Evolutionary conservation across 2,888 invertebrate genomes (phyloP), one percentile per base, ranked within the genome.

Genomic region (Seira sanloemensis): DNA sequence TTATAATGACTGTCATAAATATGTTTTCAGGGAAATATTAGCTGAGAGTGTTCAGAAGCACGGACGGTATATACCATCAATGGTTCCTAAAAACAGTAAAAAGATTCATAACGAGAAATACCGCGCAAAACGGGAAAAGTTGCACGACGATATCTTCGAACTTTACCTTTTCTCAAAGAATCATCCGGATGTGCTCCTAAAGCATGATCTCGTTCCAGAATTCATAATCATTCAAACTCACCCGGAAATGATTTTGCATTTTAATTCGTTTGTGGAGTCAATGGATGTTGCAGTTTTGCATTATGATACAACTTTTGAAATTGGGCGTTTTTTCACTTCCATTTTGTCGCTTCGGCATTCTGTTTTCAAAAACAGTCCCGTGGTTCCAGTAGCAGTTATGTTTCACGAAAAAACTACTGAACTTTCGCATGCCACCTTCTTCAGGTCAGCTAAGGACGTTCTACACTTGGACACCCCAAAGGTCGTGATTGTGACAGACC

Each of bases 241-340:
- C 18, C 62, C 62, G 5, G 62, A 62, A 62, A 12, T 62, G 18
- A 16, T 5, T n/a, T 16, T 5, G 5, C 62, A 62, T 18, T 62
- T 62, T 18, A 5, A 12, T 9, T 62, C 62, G 5, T 18, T 62
- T n/a, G 62, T 19, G 18, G 16, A 5, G 9, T n/a, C 18, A 5
- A 5, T 5, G 18, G 18, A 62, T 9, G n/a, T 18, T n/a, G 7
- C 9, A n/a, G 18, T 62, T n/a, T 12, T 62, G 62, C 62, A 62
- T 19, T 62, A 62, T 19, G 62, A 62, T 18, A 62, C 62, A 62
- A 62, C 62, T 18, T 62, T 62, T 19, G 62, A 62, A 12, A n/a
- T 62, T 5, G 62, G 62, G 4, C 62, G 5, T n/a, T 62, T 62
- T 19, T 62, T n/a, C 18, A 62, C 62, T 5, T 62, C 62, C 9